phyloP scores from a whole-genome alignment of 2,797 vertebrate species.

The Buceros bicornis region DNA sequence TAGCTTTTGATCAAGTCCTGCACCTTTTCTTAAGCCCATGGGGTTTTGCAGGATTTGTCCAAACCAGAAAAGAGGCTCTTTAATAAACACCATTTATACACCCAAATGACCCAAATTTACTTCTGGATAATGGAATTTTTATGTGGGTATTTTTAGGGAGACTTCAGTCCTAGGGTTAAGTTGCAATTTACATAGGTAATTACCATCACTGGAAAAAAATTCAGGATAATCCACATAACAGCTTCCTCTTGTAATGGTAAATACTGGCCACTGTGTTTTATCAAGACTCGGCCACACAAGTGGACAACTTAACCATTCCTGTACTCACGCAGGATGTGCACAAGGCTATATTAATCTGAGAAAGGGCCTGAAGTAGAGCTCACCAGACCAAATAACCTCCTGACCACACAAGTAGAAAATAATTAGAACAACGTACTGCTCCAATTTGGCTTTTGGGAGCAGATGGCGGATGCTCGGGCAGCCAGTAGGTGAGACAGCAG shows the following conservation, averaged over 20 bases:
- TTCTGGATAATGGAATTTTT: constrained; percentile 32
- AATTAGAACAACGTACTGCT: constrained; percentile 78
- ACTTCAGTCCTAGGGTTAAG: constrained; percentile 38
- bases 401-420: constrained; percentile 85
- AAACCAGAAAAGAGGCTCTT: neutral
- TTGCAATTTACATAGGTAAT: constrained; percentile 62
- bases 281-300: constrained; percentile 82
- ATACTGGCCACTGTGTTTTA: constrained; percentile 70
- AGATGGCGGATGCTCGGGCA: constrained; percentile 74
- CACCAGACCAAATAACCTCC: constrained; percentile 80
- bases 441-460: constrained; percentile 72
- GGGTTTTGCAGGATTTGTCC: neutral
- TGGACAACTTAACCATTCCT: constrained; percentile 72
- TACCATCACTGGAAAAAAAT: constrained; percentile 53
- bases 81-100: constrained; percentile 26
- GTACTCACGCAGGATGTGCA: constrained; percentile 62
- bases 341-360: constrained; percentile 75
- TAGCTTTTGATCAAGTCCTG: neutral
- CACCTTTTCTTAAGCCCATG: neutral
- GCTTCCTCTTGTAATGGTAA: constrained; percentile 75
- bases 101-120: constrained; percentile 26
- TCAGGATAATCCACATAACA: constrained; percentile 56
- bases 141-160: neutral
- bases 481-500: constrained; percentile 27
- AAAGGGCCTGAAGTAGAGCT: constrained; percentile 67